Conservation (phyloP, 2,888 invertebrate genomes). For the Leistus spinibarbis region DNA sequence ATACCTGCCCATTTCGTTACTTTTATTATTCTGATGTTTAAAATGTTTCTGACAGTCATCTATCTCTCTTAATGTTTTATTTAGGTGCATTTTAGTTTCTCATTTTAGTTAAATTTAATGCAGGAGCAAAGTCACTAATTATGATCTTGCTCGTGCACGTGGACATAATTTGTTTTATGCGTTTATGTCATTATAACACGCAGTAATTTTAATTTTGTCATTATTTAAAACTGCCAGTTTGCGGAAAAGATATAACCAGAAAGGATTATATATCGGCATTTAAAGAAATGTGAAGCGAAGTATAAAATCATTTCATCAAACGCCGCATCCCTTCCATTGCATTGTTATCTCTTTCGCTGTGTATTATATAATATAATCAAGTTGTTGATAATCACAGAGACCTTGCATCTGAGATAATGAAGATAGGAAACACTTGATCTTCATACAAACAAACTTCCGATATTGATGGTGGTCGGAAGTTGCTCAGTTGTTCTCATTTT, state of each 20-base stretch:
- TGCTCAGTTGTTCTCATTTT: slow-evolving; percentile 30
- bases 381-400: background rate
- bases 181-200: background rate
- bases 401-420: background rate
- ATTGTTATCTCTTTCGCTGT: background rate
- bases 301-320: slow-evolving; percentile 22
- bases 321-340: background rate
- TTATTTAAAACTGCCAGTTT: slow-evolving; percentile 44
- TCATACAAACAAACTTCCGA: slow-evolving; percentile 4
- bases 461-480: slow-evolving; percentile 39
- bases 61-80: slow-evolving; percentile 53
- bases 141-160: slow-evolving; percentile 17
- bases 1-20: slow-evolving; percentile 15
- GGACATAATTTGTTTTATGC: slow-evolving; percentile 20
- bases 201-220: slow-evolving; percentile 16
- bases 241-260: background rate
- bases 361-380: background rate
- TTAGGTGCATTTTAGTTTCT: slow-evolving; percentile 13
- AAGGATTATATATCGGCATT: slow-evolving; percentile 10
- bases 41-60: slow-evolving; percentile 51
- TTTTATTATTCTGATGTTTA: slow-evolving; percentile 9
- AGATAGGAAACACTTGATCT: slow-evolving; percentile 7
- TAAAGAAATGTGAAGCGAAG: slow-evolving; percentile 37
- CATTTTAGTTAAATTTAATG: slow-evolving; percentile 21
- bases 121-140: slow-evolving; percentile 4